Percentiles rank a stretch among this genome's conserved stretches.
Evolutionary conservation across 2,113 vertebrate genomes (phyloP).

Genomic region (Protobothrops mucrosquamatus): DNA sequence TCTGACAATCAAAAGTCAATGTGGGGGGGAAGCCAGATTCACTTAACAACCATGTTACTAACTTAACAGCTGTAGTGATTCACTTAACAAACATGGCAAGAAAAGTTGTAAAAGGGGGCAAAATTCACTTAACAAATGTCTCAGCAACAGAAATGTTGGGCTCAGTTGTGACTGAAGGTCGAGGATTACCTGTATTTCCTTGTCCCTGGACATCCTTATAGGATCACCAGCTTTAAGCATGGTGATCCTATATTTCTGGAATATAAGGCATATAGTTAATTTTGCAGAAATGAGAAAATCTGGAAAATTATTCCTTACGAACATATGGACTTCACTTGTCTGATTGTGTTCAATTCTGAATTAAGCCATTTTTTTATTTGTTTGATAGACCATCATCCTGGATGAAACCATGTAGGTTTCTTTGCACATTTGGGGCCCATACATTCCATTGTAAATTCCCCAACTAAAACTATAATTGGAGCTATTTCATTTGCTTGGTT

Average conservation of each 20-base stretch:
- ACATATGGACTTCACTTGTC: neutral
- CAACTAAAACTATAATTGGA: neutral
- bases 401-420: too few relatives aligned
- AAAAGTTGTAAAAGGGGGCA: too few relatives aligned
- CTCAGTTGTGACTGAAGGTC: too few relatives aligned
- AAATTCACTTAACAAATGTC: too few relatives aligned
- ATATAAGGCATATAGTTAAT: neutral
- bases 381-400: neutral
- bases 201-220: neutral
- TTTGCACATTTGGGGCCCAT: neutral
- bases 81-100: too few relatives aligned
- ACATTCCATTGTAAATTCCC: neutral
- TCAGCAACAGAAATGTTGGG: too few relatives aligned
- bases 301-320: neutral
- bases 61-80: too few relatives aligned
- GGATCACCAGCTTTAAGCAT: neutral
- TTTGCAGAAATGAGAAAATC: neutral
- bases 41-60: too few relatives aligned
- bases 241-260: neutral
- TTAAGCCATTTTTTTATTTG: neutral
- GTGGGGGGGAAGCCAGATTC: too few relatives aligned
- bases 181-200: too few relatives aligned
- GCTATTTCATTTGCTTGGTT: neutral
- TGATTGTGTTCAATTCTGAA: neutral
- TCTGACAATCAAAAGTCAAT: too few relatives aligned